Conservation (phyloP, 2,113 vertebrate species). For the Actenoides hombroni region DNA sequence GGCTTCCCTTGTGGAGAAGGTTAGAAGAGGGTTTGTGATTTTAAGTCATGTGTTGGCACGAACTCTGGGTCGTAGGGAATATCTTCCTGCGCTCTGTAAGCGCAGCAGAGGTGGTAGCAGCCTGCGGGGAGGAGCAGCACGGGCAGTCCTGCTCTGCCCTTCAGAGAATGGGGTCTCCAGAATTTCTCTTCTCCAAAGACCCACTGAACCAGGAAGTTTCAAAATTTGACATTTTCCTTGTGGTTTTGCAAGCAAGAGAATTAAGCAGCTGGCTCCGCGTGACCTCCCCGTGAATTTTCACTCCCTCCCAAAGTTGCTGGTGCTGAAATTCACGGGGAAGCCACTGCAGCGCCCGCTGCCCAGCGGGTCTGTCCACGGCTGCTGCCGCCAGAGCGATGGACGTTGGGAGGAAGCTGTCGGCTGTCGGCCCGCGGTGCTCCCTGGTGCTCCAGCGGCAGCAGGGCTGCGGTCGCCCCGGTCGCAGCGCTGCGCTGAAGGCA, state of each 20-base stretch:
- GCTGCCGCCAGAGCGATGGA: not conserved
- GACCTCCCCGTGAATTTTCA: not conserved
- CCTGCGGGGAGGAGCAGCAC: not conserved
- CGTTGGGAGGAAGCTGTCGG: too few relatives aligned
- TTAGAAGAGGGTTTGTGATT: not conserved
- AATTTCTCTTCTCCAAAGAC: not conserved
- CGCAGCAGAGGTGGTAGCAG: not conserved
- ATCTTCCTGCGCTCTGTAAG: not conserved
- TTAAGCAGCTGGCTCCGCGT: not conserved
- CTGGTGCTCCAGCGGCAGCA: too few relatives aligned
- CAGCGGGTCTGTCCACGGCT: rapidly evolving
- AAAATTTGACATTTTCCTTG: not conserved
- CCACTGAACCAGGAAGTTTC: not conserved
- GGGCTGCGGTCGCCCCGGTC: too few relatives aligned
- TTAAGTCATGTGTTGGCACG: not conserved
- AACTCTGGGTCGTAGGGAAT: not conserved
- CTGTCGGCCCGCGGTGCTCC: not conserved
- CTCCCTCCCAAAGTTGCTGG: not conserved
- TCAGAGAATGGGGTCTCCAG: not conserved
- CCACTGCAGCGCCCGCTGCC: not conserved
- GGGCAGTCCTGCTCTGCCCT: not conserved
- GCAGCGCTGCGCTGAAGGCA: not conserved
- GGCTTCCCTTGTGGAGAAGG: not conserved
- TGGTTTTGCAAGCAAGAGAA: not conserved
- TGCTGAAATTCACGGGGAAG: not conserved